Base-by-base conservation (phyloP, 2,888 invertebrate genomes). In the Rhagonycha lutea region DNA sequence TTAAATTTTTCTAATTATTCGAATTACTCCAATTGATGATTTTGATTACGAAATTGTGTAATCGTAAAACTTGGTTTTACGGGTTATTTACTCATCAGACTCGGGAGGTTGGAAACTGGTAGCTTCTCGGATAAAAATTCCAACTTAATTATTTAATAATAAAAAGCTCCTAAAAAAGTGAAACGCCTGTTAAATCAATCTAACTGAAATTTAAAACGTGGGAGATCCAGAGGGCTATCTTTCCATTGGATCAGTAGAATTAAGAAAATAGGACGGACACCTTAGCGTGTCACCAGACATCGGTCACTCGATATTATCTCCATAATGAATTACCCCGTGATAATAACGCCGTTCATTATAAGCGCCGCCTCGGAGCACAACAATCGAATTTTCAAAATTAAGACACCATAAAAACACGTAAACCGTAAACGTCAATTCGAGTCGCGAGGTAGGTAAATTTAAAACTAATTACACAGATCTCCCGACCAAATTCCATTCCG, bases 201-300 rank as follows among this genome's bases (percentile, higher is more conserved):
- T 23, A 63, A 18, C 61, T 14, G n/a, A 29, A 29, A 61, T 61
- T 69, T 63, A 24, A 69, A 73, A 68, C 73, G 73, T 73, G 73
- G 73, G 73, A 73, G 73, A 68, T 68, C 73, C 61, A 14, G n/a
- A n/a, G n/a, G 29, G 68, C 61, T 61, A 73, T 73, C 73, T 23
- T 5, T 10, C 68, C 18, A 73, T 62, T 68, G 47, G 14, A 73
- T 68, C 73, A 68, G 61, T 74, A 61, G 60, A 65, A 69, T 70
- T 74, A 47, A 65, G 63, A 74, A 74, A 74, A 69, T 74, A 69
- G 74, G 67, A 69, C 68, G 61, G 67, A 74, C 74, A 70, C 70
- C 69, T 69, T 70, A 61, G 67, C 60, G 63, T 69, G 65, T 69
- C 70, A 74, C 63, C 61, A 74, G 60, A 69, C 70, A 70, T 63